phyloP scores from a whole-genome alignment of 2,113 vertebrate genomes.

The Osmerus mordax region DNA sequence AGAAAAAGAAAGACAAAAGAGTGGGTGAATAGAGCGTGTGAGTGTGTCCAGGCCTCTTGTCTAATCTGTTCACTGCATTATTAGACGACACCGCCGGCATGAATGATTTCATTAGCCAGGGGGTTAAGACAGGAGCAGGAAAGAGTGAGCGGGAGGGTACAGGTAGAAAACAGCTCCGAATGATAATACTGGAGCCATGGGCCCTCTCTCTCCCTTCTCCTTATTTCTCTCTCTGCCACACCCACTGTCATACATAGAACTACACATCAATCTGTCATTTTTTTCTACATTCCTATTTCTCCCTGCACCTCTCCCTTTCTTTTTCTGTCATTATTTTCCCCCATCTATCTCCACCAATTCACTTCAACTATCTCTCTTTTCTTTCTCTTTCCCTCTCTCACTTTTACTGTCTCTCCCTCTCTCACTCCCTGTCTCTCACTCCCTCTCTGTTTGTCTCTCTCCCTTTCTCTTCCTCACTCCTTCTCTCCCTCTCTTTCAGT shows the following conservation, averaged over 20 bases:
- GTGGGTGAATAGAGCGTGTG: not conserved
- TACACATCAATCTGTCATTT: slow-evolving; percentile 46
- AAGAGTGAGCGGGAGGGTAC: not conserved
- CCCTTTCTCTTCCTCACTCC: slow-evolving; percentile 8
- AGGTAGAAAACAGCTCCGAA: slow-evolving; percentile 8
- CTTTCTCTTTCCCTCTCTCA: not conserved
- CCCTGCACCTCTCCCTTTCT: too few relatives aligned
- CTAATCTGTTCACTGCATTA: slow-evolving; percentile 42
- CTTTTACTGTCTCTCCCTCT: not conserved
- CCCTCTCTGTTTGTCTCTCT: not conserved
- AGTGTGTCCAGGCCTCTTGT: not conserved
- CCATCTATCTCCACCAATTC: too few relatives aligned
- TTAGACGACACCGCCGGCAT: slow-evolving; percentile 54
- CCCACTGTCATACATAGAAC: too few relatives aligned
- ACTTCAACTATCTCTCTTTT: too few relatives aligned
- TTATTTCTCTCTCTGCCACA: too few relatives aligned
- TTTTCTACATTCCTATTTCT: not conserved
- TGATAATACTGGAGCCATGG: slow-evolving; percentile 42
- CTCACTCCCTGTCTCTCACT: not conserved
- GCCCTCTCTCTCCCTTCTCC: slow-evolving; percentile 20
- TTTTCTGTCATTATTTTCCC: too few relatives aligned
- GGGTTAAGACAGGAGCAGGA: slow-evolving; percentile 45
- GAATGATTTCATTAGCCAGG: slow-evolving; percentile 55
- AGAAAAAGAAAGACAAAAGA: not conserved
- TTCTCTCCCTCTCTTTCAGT: not conserved